A percentile compares a stretch with the other conserved stretches of the same genome.
Conservation (phyloP, 2,797 vertebrate species). For the Avahi laniger region DNA sequence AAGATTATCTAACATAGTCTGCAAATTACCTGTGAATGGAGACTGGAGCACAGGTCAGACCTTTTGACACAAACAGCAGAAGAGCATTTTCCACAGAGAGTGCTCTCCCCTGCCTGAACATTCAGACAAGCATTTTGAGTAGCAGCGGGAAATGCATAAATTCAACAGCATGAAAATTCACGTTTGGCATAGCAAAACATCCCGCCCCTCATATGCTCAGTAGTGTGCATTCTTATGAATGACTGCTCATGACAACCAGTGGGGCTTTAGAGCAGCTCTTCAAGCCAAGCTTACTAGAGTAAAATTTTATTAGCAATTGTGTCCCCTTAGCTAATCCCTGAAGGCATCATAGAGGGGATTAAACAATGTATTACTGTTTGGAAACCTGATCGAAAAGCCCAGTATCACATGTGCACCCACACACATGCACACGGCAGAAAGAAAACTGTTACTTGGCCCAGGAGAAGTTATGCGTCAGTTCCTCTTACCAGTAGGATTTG, state of each 20-base stretch:
- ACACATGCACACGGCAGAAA: neutral
- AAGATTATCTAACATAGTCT: slow-evolving; percentile 70
- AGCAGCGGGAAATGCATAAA: slow-evolving; percentile 83
- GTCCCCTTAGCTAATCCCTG: slow-evolving; percentile 67
- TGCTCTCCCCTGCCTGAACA: slow-evolving; percentile 64
- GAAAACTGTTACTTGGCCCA: neutral
- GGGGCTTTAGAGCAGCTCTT: slow-evolving; percentile 67
- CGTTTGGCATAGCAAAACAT: slow-evolving; percentile 77
- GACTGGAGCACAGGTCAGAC: slow-evolving; percentile 70
- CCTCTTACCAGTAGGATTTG: neutral
- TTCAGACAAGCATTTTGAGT: slow-evolving; percentile 80
- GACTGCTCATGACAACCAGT: slow-evolving; percentile 68
- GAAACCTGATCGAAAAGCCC: slow-evolving; percentile 46
- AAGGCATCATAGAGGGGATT: slow-evolving; percentile 45
- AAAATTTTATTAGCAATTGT: slow-evolving; percentile 76
- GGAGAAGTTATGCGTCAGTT: neutral
- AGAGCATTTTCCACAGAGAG: slow-evolving; percentile 66
- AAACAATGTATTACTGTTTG: slow-evolving; percentile 30
- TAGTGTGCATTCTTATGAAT: slow-evolving; percentile 76
- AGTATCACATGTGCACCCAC: neutral
- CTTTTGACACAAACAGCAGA: slow-evolving; percentile 78
- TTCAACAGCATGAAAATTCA: slow-evolving; percentile 74
- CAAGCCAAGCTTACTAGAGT: slow-evolving; percentile 60
- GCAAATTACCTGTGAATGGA: slow-evolving; percentile 79
- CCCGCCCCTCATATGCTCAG: slow-evolving; percentile 62